A percentile compares a stretch with the other conserved stretches of the same genome.
Conservation (phyloP, 2,888 invertebrate genomes). For the Zygaena filipendulae region DNA sequence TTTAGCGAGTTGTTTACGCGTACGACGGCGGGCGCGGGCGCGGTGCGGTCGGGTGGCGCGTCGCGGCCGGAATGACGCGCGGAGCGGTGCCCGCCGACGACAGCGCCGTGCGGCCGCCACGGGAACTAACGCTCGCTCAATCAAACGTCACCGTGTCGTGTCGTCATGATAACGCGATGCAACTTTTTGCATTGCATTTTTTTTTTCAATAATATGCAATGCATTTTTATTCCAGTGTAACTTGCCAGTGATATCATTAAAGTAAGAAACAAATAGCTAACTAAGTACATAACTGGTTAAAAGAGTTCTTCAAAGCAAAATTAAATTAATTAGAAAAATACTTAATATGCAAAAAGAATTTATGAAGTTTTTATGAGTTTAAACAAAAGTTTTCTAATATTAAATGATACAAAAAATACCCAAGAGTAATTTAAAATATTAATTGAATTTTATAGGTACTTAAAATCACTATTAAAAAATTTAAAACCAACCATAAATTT, state of each 20-base stretch:
- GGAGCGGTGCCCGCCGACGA: conserved; percentile 30
- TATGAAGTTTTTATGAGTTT: no score
- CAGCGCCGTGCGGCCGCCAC: conserved; percentile 29
- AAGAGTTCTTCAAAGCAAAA: no score
- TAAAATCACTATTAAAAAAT: no score
- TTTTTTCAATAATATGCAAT: conserved; percentile 5
- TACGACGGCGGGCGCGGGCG: conserved; percentile 20
- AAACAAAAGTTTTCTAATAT: no score
- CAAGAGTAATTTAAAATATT: no score
- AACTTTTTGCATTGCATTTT: conserved; percentile 14
- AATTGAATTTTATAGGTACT: no score
- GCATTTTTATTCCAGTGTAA: neutral
- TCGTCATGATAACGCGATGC: conserved; percentile 12
- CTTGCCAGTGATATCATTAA: no score
- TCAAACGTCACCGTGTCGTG: conserved; percentile 25
- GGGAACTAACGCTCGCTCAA: conserved; percentile 32
- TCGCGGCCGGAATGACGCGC: conserved; percentile 63
- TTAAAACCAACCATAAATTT: no score
- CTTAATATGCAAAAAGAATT: conserved; percentile 1
- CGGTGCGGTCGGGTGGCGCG: conserved; percentile 47
- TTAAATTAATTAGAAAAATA: neutral
- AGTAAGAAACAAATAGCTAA: no score
- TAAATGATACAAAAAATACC: no score
- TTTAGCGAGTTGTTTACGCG: conserved; percentile 27
- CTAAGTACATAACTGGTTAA: no score